Base-by-base conservation (phyloP, 2,113 vertebrate species). In the Murina feae region DNA sequence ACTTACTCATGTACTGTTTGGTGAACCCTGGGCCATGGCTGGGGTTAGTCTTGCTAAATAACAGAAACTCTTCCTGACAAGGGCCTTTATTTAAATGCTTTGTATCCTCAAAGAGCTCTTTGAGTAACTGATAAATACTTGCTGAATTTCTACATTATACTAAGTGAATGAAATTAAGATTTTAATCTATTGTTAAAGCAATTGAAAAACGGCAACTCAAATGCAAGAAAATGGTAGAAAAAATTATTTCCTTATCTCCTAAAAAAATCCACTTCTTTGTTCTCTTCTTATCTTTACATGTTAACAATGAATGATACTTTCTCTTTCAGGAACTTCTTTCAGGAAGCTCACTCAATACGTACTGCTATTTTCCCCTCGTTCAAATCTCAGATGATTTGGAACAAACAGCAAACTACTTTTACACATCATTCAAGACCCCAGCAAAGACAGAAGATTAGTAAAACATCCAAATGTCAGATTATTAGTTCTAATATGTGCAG, bases 401-500 rank as follows among this genome's bases (percentile, higher is more conserved):
- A 58, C 21, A 47, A 76, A 55, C 11, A 39, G 47, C 44, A 66
- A 53, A 80, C 6, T 49, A 47, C 39, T 75, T 85, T 84, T 35
- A 39, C 12, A 1, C 47, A 55, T 71, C 37, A 39, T 8, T 82
- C 11, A 17, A 91, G 86, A 92, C 44, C 51, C 69, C 86, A 97
- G 94, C 88, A 97, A 88, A 97, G 92, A 97, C 86, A 96, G 65
- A 35, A 88, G 53, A 49, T 79, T 93, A 95, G 95, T 78, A 80
- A 94, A 65, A 93, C 63, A 72, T 51, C 44, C 93, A 16, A 4
- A 21, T 0, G 47, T 51, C 69, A 84, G 91, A 5, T 1, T 82
- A 90, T 97, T 98, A 98, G 97, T 97, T 91, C 95, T 63, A 96
- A 86, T 30, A 86, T 2, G 21, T 35, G 92, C 74, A 96, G 39